phyloP scores from a whole-genome alignment of 2,113 vertebrate genomes.

The Microcebus ravelobensis region DNA sequence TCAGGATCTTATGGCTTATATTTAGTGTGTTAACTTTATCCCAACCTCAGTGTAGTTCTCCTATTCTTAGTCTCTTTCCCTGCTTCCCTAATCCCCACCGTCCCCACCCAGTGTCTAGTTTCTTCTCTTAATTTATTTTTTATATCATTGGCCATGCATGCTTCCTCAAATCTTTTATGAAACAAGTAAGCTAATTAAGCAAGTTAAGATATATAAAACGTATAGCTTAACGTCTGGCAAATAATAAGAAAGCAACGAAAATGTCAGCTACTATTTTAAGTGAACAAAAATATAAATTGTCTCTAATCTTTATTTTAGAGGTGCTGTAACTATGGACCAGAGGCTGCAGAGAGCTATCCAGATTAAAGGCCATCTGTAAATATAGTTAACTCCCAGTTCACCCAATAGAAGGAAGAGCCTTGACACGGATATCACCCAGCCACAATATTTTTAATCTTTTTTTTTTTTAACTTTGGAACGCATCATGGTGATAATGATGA shows the following conservation, averaged over 20 bases:
- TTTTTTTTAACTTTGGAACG: conserved; percentile 13
- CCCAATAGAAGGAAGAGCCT: not conserved
- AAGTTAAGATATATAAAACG: conserved; percentile 4
- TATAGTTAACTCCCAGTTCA: not conserved
- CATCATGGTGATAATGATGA: not conserved
- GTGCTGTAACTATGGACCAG: not conserved
- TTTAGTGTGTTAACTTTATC: not conserved
- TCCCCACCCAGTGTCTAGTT: not conserved
- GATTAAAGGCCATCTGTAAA: not conserved
- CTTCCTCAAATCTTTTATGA: not conserved
- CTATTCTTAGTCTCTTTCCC: not conserved
- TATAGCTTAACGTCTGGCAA: not conserved
- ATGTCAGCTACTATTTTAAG: conserved; percentile 38
- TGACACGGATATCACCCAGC: not conserved
- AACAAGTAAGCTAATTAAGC: conserved; percentile 21
- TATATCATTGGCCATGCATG: not conserved
- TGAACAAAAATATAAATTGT: not conserved
- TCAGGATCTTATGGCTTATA: not conserved
- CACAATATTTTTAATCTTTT: not conserved
- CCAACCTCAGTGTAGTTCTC: not conserved
- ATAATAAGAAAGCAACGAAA: not conserved
- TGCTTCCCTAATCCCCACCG: not conserved
- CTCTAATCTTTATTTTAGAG: conserved; percentile 29
- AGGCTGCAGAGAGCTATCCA: not conserved
- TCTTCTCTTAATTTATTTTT: not conserved